These are phyloP conservation scores for Ceriagrion tenellum DNA, from an alignment of 2,888 invertebrate genomes.

Conservation along the genomic window DNA sequence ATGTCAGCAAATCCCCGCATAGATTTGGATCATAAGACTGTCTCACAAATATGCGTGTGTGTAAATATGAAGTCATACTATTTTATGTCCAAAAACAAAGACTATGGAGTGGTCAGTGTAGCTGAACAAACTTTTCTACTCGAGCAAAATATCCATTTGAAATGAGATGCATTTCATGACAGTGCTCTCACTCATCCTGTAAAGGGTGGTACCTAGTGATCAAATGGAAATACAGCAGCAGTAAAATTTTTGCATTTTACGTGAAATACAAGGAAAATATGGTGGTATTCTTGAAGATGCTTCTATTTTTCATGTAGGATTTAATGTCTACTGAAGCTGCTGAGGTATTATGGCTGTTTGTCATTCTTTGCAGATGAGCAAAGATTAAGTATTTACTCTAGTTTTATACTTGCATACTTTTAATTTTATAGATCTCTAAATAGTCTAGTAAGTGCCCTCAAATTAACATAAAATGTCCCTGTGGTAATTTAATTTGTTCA, in stretches of 20 bases:
- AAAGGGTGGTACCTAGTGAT: not conserved
- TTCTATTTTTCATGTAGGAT: constrained; percentile 38
- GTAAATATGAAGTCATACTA: not conserved
- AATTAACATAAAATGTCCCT: not conserved
- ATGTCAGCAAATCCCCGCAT: not conserved
- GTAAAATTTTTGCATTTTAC: not conserved
- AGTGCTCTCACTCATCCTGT: not conserved
- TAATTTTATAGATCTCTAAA: constrained; percentile 48
- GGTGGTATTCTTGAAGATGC: not conserved
- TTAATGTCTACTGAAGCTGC: constrained; percentile 37
- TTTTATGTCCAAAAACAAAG: not conserved
- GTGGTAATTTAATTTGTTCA: constrained; percentile 46
- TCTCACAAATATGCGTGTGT: not conserved
- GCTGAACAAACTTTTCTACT: not conserved
- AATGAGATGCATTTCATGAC: not conserved
- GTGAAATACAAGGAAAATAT: not conserved
- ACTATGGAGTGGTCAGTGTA: not conserved
- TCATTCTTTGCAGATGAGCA: not conserved
- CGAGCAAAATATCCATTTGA: not conserved
- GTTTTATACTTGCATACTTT: constrained; percentile 23
- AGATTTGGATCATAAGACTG: not conserved
- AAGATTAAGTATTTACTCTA: constrained; percentile 49
- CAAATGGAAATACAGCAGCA: not conserved
- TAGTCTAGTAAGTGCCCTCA: constrained; percentile 29
- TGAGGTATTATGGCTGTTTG: constrained; percentile 38